Base-by-base conservation (phyloP, 2,888 invertebrate species). In the Listrodromus nycthemerus region DNA sequence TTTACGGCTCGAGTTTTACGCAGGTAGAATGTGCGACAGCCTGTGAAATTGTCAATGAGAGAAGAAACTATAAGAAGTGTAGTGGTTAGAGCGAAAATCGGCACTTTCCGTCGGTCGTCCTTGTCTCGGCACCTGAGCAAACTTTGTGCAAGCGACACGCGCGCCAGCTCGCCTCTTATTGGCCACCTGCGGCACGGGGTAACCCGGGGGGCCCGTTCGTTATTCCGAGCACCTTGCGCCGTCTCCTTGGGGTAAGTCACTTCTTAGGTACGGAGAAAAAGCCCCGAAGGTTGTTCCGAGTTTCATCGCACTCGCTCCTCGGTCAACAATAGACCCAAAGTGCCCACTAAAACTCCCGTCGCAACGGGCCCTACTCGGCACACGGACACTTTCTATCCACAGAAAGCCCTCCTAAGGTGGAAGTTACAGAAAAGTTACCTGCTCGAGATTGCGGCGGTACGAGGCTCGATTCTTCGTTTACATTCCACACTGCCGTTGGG, bases 111-210 rank as follows among this genome's bases (percentile, higher is more conserved):
- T 63, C 61, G 41, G 24, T 71, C 83, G 37, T 75, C 55, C 50
- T 74, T 58, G 75, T 66, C 71, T 63, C 84, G 77, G 78, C 82
- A 82, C 84, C 78, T 84, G 81, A 78, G 74, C 74, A 78, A 82
- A 81, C 74, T 16, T 21, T n/a, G 41, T 61, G 21, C 19, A 2
- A n/a, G 33, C 5, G 37, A 27, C 33, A 19, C 71, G 69, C 45
- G 21, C 58, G 21, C 75, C 37, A 1, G 80, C 67, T 73, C 37
- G 70, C 30, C 63, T 63, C 70, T 70, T 70, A 50, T 30, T 21
- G 70, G 67, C 80, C 83, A 83, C 83, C 83, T 83, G 83, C 76
- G 52, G 63, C 24, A 67, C 33, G 55, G 52, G 52, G 76, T 50
- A 76, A 76, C 80, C 58, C 27, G 67, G 66, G 73, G 80, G 58